phyloP scores from a whole-genome alignment of 2,113 vertebrate genomes.

The Brachyhypopomus gauderio region DNA sequence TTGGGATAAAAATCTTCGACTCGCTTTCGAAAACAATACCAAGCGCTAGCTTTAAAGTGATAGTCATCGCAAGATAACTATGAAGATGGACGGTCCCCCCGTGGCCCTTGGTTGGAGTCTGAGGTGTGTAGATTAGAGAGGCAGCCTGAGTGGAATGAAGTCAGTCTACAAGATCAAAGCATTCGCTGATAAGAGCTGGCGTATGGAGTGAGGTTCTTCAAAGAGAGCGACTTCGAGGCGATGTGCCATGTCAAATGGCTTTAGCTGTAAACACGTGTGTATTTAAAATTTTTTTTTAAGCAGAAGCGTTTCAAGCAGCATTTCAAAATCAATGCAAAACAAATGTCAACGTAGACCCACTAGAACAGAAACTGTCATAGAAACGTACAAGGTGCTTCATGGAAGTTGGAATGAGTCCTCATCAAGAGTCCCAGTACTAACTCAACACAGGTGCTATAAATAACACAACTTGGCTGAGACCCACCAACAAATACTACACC shows the following conservation, averaged over 20 bases:
- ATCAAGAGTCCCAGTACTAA: too few species aligned
- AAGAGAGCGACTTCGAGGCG: neutral
- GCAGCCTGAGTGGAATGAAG: neutral
- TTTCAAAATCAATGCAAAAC: too few species aligned
- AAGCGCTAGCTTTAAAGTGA: neutral
- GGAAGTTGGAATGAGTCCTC: too few species aligned
- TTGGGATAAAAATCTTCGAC: neutral
- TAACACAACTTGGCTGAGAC: too few species aligned
- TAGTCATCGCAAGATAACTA: neutral
- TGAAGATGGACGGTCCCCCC: neutral
- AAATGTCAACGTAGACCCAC: too few species aligned
- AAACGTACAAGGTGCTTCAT: too few species aligned
- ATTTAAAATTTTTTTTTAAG: neutral
- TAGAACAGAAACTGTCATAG: too few species aligned
- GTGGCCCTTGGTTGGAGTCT: neutral
- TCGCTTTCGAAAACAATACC: neutral
- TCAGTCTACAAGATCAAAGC: neutral
- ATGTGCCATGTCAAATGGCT: neutral
- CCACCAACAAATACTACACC: too few species aligned
- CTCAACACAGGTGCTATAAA: too few species aligned
- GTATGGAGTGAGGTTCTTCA: neutral
- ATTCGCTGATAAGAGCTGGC: neutral
- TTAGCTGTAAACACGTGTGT: neutral
- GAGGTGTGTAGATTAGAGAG: neutral
- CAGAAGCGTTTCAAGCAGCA: conserved; percentile 1